Conservation (phyloP, 23 tunicate species). For the Oikopleura dioica region DNA sequence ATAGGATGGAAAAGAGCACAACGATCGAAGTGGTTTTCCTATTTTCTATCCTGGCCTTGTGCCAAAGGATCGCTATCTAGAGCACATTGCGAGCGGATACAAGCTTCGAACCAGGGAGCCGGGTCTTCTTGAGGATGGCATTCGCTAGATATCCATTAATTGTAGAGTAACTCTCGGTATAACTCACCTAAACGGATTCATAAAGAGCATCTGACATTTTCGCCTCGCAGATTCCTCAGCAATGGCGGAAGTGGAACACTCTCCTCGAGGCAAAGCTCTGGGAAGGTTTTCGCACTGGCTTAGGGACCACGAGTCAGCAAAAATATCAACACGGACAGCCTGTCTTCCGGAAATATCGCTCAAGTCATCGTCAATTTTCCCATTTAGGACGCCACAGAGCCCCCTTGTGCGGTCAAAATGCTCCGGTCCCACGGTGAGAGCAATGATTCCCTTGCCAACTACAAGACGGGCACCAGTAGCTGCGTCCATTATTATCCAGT, state of each 20-base stretch:
- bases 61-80: neutral
- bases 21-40: neutral
- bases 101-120: neutral
- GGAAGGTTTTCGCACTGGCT: neutral
- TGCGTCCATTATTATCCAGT: neutral
- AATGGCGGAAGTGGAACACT: neutral
- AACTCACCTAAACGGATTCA: neutral
- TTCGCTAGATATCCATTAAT: neutral
- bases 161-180: neutral
- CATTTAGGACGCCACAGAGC: neutral
- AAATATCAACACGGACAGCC: neutral
- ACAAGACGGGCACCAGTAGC: neutral
- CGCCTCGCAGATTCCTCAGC: neutral
- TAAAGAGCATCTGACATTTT: neutral
- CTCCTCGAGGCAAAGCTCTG: neutral
- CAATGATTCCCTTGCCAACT: neutral
- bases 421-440: neutral
- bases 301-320: neutral
- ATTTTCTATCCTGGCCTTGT: too few relatives aligned
- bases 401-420: neutral
- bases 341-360: neutral
- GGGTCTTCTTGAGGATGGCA: neutral
- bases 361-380: neutral
- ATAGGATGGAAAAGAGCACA: neutral
- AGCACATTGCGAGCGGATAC: neutral